A percentile compares a stretch with the other conserved stretches of the same genome.
phyloP scores from a whole-genome alignment of 2,888 invertebrate genomes.

The Empis livida region DNA sequence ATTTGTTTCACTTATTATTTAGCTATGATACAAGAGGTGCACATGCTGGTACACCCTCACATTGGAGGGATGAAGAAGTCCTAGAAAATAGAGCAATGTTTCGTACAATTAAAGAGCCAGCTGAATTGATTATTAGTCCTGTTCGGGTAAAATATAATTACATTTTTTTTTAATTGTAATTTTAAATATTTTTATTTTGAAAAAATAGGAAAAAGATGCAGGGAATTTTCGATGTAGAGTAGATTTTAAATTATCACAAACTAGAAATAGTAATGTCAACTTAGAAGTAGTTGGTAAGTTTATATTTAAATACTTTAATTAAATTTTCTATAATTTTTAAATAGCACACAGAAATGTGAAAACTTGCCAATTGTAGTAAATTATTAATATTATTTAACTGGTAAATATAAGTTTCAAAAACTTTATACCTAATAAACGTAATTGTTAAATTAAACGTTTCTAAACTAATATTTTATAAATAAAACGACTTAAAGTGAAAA shows the following conservation, averaged over 20 bases:
- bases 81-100: slow-evolving; percentile 48
- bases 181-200: slow-evolving; percentile 10
- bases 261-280: slow-evolving; percentile 63
- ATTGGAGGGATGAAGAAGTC: slow-evolving; percentile 48
- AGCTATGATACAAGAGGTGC: slow-evolving; percentile 50
- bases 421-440: too few species aligned
- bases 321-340: too few species aligned
- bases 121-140: slow-evolving; percentile 46
- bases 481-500: too few species aligned
- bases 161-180: slow-evolving; percentile 16
- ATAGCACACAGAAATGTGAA: too few species aligned
- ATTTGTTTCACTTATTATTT: slow-evolving; percentile 13
- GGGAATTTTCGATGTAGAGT: slow-evolving; percentile 65
- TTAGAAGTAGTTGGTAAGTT: slow-evolving; percentile 65
- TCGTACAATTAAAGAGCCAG: slow-evolving; percentile 44
- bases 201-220: slow-evolving; percentile 48
- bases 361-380: too few species aligned
- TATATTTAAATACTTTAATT: neutral
- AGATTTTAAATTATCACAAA: slow-evolving; percentile 64
- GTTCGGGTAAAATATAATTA: slow-evolving; percentile 36
- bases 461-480: too few species aligned
- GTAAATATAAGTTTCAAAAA: too few species aligned
- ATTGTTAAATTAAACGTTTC: too few species aligned
- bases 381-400: too few species aligned
- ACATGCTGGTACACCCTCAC: slow-evolving; percentile 42